Evolutionary conservation across 2,888 invertebrate species (phyloP).

Genomic region (Cosmia pyralina): DNA sequence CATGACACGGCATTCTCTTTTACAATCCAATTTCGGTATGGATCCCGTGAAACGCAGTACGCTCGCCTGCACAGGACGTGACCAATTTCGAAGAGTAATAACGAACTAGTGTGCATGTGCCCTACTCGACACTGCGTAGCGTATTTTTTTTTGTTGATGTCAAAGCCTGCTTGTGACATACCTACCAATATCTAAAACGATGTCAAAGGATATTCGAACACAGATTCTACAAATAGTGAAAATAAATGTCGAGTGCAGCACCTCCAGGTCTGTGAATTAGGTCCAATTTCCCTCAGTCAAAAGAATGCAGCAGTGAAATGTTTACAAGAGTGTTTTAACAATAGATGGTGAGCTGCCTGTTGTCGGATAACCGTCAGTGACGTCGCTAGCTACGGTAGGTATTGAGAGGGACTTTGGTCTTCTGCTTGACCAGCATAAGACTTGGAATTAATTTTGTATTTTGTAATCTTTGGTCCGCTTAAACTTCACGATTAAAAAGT

Average conservation of each 20-base stretch:
- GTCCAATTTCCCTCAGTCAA: background rate
- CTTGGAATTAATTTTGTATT: too few species aligned
- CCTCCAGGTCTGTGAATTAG: background rate
- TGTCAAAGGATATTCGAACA: background rate
- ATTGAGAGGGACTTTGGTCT: background rate
- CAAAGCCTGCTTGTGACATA: background rate
- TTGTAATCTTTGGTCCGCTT: background rate
- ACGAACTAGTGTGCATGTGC: background rate
- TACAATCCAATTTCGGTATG: background rate
- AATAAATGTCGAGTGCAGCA: background rate
- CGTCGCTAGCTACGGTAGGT: background rate
- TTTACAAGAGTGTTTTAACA: slow-evolving; percentile 3
- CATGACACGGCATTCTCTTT: background rate
- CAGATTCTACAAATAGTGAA: background rate
- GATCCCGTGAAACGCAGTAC: background rate
- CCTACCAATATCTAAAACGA: background rate
- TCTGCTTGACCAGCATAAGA: background rate
- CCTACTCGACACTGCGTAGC: background rate
- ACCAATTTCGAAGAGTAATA: background rate
- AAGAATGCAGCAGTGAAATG: background rate
- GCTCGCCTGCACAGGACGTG: background rate
- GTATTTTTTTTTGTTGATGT: background rate
- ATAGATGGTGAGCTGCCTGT: background rate
- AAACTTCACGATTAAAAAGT: background rate
- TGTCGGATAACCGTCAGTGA: background rate